These are phyloP conservation scores for Microcebus tavaratra DNA, from an alignment of 2,113 vertebrate species.

Conservation along the genomic window DNA sequence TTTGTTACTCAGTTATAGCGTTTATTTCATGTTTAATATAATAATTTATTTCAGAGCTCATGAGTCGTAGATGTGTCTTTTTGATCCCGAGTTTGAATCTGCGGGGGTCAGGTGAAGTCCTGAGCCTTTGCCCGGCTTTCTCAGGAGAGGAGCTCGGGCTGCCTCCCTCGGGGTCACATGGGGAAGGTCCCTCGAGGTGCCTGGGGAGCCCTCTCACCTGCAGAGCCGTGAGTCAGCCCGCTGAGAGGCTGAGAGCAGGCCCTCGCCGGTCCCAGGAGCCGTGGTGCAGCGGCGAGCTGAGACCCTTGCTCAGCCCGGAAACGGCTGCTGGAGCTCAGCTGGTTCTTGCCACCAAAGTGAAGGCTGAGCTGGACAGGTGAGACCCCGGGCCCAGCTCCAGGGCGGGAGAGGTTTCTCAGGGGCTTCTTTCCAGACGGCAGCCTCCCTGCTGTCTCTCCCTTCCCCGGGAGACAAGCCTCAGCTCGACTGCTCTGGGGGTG, in stretches of 20 bases:
- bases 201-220: neutral
- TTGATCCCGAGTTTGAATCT: accelerated
- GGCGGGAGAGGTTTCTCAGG: too few species aligned
- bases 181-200: accelerated
- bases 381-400: neutral
- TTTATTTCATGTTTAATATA: neutral
- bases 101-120: accelerated
- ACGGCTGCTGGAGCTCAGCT: accelerated
- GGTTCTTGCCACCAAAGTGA: neutral
- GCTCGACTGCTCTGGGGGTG: neutral
- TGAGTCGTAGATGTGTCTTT: accelerated
- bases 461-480: accelerated
- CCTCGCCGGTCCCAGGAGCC: accelerated
- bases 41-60: neutral
- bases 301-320: accelerated
- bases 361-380: accelerated
- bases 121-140: accelerated
- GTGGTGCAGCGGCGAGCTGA: accelerated
- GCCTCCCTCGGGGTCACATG: accelerated
- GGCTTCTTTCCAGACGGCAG: too few species aligned
- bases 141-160: accelerated
- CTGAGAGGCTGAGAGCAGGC: neutral
- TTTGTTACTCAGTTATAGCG: neutral
- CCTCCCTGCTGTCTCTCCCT: neutral
- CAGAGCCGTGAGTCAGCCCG: accelerated